Base-by-base conservation (phyloP, 2,888 invertebrate genomes). In the Exephanes ischioxanthus region DNA sequence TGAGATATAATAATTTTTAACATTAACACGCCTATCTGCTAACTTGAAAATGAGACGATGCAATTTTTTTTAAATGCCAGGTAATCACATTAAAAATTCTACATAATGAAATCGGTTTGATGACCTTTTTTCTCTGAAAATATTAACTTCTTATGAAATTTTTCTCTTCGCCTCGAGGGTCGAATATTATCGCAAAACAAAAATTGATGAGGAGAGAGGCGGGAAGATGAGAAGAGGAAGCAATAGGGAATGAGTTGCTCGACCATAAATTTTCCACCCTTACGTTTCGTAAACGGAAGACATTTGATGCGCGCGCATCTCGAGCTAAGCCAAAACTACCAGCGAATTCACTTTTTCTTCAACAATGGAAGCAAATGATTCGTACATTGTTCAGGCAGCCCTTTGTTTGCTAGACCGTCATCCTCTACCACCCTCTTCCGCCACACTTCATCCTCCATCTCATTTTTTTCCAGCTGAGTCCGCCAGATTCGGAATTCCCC, bases 321-420 rank as follows among this genome's bases (percentile, higher is more conserved):
- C 45, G 53, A 61, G 33, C 48, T 51, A 19, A 73, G 68, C 70
- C 75, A 71, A 87, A 87, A 84, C 80, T 77, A 84, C 71, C 70
- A 53, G 51, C 33, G 68, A 83, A 83, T 75, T 76, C 66, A 75
- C 76, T 84, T 77, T 67, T 80, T 79, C 66, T 73, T 55, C 33
- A 83, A 86, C 83, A 81, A 84, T 85, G 72, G 85, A 80, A 80
- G 84, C 87, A 84, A 86, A 87, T 86, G 86, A 87, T 87, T 83
- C 77, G 78, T 73, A 86, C 87, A 86, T 87, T 87, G 83, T 87
- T 87, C 84, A 76, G 58, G 81, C 80, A 33, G 68, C 55, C 77
- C 87, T 86, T 86, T 87, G 86, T 87, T 87, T 86, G 86, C 75
- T 45, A 79, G 68, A 83, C 77, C 80, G 53, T 77, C 45, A 80